phyloP scores from a whole-genome alignment of 2,888 invertebrate genomes.

The Heterodera filipjevi region DNA sequence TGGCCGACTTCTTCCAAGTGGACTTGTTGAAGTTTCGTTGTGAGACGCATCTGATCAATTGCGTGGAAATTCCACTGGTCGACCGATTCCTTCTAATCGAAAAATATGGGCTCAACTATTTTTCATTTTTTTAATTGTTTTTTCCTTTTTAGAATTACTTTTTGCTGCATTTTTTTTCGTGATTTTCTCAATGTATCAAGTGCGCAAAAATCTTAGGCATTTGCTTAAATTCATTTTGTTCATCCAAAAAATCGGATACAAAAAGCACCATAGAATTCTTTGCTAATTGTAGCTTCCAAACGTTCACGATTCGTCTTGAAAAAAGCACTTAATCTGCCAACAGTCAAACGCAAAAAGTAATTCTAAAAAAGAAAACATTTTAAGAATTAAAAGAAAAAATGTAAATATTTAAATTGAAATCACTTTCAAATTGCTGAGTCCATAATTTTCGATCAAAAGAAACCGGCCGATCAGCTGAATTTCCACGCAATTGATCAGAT shows the following conservation, averaged over 20 bases:
- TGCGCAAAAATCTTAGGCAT: too few species aligned
- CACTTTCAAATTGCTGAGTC: not conserved
- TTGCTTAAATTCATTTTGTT: too few species aligned
- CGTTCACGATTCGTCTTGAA: too few species aligned
- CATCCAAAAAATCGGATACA: too few species aligned
- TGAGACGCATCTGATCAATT: constrained; percentile 22
- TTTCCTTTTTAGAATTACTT: constrained; percentile 18
- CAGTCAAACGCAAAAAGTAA: constrained; percentile 14
- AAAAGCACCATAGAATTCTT: too few species aligned
- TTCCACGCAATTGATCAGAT: constrained; percentile 21
- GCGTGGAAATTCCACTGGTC: constrained; percentile 20
- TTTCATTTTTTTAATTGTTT: not conserved
- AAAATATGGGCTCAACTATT: not conserved
- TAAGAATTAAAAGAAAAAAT: not conserved
- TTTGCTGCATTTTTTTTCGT: not conserved
- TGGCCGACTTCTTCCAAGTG: constrained; percentile 16
- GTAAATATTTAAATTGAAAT: too few species aligned
- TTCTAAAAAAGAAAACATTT: constrained; percentile 14
- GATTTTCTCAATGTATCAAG: too few species aligned
- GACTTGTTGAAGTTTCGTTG: not conserved
- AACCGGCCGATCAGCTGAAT: constrained; percentile 20
- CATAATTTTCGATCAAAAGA: constrained; percentile 1
- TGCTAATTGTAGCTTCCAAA: too few species aligned
- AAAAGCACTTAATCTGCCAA: too few species aligned
- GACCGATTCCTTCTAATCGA: constrained; percentile 11